Evolutionary conservation across 2,797 vertebrate genomes (phyloP), one percentile per base, ranked within the genome.

Genomic region (Helicolenus hilgendorfi): DNA sequence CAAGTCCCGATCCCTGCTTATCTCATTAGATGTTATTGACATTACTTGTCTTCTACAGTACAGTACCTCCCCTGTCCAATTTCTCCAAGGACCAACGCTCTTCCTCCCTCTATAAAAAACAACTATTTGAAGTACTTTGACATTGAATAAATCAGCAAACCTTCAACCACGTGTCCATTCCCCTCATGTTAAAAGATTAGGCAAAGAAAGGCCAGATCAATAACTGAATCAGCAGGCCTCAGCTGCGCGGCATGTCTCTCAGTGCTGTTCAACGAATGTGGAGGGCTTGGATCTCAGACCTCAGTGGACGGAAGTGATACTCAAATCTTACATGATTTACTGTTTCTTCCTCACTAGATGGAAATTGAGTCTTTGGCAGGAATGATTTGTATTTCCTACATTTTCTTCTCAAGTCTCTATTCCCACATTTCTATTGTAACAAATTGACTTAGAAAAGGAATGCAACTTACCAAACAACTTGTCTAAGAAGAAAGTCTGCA

Each of bases 11-110:
- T 78, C 71, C 72, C 95, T 96, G 96, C 69, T 85, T 73, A 89
- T 93, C 93, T 93, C 96, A 92, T 97, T 89, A 95, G 70, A 55
- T 91, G 81, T 88, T 94, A 90, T 78, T 91, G 84, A 82, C 87
- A 94, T 93, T 86, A 85, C 75, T 81, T 77, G 74, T 91, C 77
- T 73, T 73, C 79, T 63, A 77, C 74, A 84, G 79, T 70, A 79
- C 63, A 81, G 68, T 70, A 59, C 31, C 71, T 76, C 77, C 62
- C 11, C 49, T 79, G 81, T 80, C 70, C 45, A 90, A n/a, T 79
- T 56, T 84, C 92, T 93, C 92, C 62, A 77, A 85, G 89, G 93
- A 91, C 75, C 36, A 41, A 60, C 24, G 11, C 80, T 85, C 81
- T 94, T 94, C 82, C 89, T 86, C 59, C 41, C 45, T 45, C 59